Evolutionary conservation across 2,797 vertebrate species (phyloP).

Genomic region (Holocentrus rufus): DNA sequence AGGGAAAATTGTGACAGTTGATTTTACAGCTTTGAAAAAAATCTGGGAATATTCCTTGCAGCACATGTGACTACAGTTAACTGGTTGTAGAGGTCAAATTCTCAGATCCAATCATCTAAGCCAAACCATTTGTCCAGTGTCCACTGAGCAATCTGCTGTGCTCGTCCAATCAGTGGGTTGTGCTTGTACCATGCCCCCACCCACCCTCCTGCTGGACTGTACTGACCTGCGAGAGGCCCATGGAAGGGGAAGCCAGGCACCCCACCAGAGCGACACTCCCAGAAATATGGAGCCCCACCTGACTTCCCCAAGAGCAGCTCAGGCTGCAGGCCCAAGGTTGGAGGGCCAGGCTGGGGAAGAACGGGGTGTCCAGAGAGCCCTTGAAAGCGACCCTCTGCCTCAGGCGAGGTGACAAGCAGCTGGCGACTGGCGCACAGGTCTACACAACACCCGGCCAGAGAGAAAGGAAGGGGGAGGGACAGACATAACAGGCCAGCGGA

Average conservation of each 20-base stretch:
- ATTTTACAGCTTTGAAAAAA: constrained; percentile 15
- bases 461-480: constrained; percentile 69
- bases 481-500: constrained; percentile 76
- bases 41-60: constrained; percentile 2
- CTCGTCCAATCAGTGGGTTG: constrained; percentile 59
- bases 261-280: constrained; percentile 83
- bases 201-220: constrained; percentile 75
- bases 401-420: constrained; percentile 84
- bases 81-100: not conserved
- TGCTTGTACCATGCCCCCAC: constrained; percentile 56
- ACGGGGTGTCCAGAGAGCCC: constrained; percentile 82
- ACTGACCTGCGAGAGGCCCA: constrained; percentile 85
- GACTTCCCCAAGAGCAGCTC: constrained; percentile 84
- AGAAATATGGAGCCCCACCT: constrained; percentile 83
- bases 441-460: constrained; percentile 74
- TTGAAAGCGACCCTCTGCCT: constrained; percentile 83
- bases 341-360: constrained; percentile 81
- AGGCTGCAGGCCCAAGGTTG: constrained; percentile 80
- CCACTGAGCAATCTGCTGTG: constrained; percentile 49
- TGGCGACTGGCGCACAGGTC: constrained; percentile 84
- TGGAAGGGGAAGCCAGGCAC: constrained; percentile 82
- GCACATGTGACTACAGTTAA: constrained; percentile 14
- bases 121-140: constrained; percentile 57
- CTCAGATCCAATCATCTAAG: constrained; percentile 28
- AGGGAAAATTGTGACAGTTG: not conserved